Evolutionary conservation across 2,113 vertebrate genomes (phyloP).

Genomic region (Poeciliopsis retropinna): DNA sequence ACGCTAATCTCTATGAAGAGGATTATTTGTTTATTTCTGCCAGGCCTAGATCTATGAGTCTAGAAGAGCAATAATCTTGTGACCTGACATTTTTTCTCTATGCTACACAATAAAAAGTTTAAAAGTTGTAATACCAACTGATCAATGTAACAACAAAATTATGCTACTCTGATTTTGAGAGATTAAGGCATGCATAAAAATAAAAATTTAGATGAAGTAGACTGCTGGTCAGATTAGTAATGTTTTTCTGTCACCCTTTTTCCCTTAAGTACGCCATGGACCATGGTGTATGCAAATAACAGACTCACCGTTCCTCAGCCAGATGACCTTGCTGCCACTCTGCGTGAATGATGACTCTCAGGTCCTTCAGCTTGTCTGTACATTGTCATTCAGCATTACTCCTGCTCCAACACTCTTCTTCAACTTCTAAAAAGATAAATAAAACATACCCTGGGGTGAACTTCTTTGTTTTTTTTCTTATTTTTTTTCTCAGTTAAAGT

Average conservation of each 20-base stretch:
- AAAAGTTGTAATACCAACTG: not conserved
- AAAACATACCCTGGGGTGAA: conserved; percentile 49
- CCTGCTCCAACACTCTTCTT: conserved; percentile 27
- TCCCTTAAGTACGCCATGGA: conserved; percentile 40
- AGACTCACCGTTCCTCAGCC: conserved; percentile 59
- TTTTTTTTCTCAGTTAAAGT: conserved; percentile 54
- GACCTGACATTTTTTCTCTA: conserved; percentile 4
- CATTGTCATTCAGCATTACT: conserved; percentile 35
- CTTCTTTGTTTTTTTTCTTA: conserved; percentile 52
- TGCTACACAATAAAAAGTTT: not conserved
- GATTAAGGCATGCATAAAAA: conserved; percentile 19
- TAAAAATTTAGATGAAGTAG: conserved; percentile 16
- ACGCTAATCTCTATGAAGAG: no score
- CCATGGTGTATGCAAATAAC: conserved; percentile 58
- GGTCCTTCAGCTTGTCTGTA: conserved; percentile 64
- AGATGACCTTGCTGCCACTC: conserved; percentile 54
- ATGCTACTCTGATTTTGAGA: not conserved
- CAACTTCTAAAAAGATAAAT: conserved; percentile 57
- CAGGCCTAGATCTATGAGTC: not conserved
- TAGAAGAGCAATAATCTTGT: conserved; percentile 18
- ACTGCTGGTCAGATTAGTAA: conserved; percentile 38
- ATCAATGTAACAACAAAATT: not conserved
- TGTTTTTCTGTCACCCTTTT: conserved; percentile 29
- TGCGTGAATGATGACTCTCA: conserved; percentile 40
- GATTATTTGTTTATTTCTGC: not conserved